Conservation (phyloP, 1,140 invertebrate species). For the Agraylea sexmaculata region DNA sequence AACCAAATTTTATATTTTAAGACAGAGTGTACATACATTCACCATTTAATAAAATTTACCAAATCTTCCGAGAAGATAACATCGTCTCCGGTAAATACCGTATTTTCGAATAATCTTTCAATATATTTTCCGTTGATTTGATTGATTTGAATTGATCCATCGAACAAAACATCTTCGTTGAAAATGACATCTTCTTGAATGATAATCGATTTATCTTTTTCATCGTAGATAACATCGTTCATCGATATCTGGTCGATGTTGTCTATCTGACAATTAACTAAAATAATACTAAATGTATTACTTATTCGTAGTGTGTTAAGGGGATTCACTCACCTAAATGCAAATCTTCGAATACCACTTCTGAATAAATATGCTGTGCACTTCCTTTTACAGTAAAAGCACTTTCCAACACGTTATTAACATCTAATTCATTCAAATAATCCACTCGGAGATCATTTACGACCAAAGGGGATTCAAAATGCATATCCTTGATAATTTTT, state of each 20-base stretch:
- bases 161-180: constrained; percentile 18
- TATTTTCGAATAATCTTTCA: constrained; percentile 15
- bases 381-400: constrained; percentile 21
- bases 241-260: constrained; percentile 23
- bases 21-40: too few relatives aligned
- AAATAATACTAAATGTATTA: constrained; percentile 9
- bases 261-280: constrained; percentile 5
- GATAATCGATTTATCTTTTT: constrained; percentile 14
- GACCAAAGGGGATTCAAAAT: constrained; percentile 23
- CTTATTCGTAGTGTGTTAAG: background rate
- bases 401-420: constrained; percentile 23
- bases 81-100: constrained; percentile 22
- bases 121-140: constrained; percentile 22
- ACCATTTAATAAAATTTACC: constrained; percentile 17
- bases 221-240: constrained; percentile 22
- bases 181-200: constrained; percentile 24
- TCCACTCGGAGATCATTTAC: constrained; percentile 17
- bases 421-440: constrained; percentile 22
- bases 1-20: too few relatives aligned
- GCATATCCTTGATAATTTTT: constrained; percentile 18
- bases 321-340: constrained; percentile 19
- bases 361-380: constrained; percentile 21
- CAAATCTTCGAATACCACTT: constrained; percentile 23
- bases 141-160: constrained; percentile 16
- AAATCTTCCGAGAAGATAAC: constrained; percentile 24